Percentiles rank a stretch among this genome's conserved stretches.
phyloP scores from a whole-genome alignment of 2,113 vertebrate genomes.

The Pangasianodon gigas region DNA sequence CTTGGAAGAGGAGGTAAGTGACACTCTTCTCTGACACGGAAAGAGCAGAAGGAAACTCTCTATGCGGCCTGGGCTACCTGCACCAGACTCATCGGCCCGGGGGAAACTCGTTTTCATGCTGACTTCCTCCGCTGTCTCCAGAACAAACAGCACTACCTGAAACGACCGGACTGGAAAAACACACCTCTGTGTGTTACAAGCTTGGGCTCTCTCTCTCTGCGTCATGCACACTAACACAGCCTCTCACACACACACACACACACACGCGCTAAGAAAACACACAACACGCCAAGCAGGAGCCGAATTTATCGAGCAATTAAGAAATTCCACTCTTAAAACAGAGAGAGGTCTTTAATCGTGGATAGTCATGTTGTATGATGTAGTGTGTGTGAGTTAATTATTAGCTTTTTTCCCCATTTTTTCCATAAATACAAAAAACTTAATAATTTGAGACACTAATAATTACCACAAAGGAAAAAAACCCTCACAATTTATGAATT shows the following conservation, averaged over 20 bases:
- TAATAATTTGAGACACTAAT: neutral
- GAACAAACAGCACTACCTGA: conserved; percentile 71
- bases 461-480: neutral
- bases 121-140: conserved; percentile 74
- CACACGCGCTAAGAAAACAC: conserved; percentile 26
- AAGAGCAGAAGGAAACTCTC: conserved; percentile 58
- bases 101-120: conserved; percentile 75
- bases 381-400: neutral
- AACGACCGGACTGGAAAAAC: conserved; percentile 73
- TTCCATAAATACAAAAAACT: neutral
- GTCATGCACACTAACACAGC: neutral
- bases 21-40: conserved; percentile 59
- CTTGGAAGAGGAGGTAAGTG: conserved; percentile 57
- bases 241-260: neutral
- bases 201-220: neutral
- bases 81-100: conserved; percentile 65
- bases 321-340: neutral
- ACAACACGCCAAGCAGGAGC: neutral
- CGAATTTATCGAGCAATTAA: conserved; percentile 50
- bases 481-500: neutral
- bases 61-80: conserved; percentile 70
- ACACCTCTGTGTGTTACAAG: conserved; percentile 67
- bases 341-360: neutral
- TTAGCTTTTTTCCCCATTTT: neutral
- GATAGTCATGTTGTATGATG: neutral